Evolutionary conservation across 2,797 vertebrate species (phyloP), one percentile per base, ranked within the genome.

Genomic region (Pampus argenteus): DNA sequence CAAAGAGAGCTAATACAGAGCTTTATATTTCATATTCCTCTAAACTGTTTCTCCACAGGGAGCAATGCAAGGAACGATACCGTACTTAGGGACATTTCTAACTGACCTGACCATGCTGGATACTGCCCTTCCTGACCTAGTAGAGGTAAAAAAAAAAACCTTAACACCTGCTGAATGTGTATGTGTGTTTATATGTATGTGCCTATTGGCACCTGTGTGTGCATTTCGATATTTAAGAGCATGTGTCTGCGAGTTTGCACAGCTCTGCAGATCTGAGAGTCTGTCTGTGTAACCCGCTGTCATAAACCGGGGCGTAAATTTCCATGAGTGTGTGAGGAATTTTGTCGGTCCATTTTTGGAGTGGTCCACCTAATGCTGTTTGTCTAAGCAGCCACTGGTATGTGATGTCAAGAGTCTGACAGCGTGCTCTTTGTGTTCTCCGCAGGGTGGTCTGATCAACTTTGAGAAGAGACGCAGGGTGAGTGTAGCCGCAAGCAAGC

Each of bases 401-500:
- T 85, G 86, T 76, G 85, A 83, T 72, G 83, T 73, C 10, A 70
- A 7, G 47, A 48, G 10, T 80, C 79, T 93, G 82, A 94, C 79
- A 70, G 79, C 59, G 13, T 69, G 57, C 66, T 86, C 86, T 92
- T 90, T 92, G 79, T 92, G 69, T 87, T 69, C 63, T 89, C 81
- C 77, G 74, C 92, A 99, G 97, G 96, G 95, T 47, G 96, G 96
- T 26, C 93, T 99, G 86, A 96, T 97, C 85, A 99, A 99, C 92
- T 98, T 99, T 78, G 98, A 99, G 85, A 99, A 99, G 93, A 95
- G 96, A 79, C 94, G 97, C 88, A 95, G 92, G 94, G 98, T 99
- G 82, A 95, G 96, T 77, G 64, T 77, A 63, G 69, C 69, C 22
- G 20, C 48, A 8, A 15, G 20, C 48, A 8, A 15, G 23, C 49